phyloP scores from a whole-genome alignment of 1,140 invertebrate genomes.

The Elymnias hypermnestra region DNA sequence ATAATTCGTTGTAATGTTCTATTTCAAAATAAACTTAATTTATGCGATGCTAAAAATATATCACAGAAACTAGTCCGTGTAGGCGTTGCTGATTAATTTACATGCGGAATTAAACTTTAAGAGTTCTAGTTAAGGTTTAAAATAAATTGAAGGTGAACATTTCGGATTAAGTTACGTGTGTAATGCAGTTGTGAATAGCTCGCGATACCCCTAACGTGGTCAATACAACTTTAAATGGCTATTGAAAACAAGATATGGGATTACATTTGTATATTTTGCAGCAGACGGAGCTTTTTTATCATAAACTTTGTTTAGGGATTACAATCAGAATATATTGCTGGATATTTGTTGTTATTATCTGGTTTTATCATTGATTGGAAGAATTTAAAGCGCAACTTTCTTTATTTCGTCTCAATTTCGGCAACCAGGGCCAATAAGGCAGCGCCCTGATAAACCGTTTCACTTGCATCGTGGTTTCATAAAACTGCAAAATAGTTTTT shows the following conservation, averaged over 20 bases:
- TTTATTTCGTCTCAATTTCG: too few species aligned
- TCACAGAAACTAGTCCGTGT: background rate
- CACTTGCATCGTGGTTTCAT: too few species aligned
- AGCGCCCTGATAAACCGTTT: too few species aligned
- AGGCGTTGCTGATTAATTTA: background rate
- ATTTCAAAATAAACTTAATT: conserved; percentile 3
- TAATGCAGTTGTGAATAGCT: conserved; percentile 7
- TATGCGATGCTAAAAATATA: conserved; percentile 3
- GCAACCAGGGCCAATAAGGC: too few species aligned
- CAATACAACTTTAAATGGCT: conserved; percentile 5
- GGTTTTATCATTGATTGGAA: background rate
- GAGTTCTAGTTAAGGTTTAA: background rate
- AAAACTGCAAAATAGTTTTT: too few species aligned
- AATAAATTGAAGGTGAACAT: background rate
- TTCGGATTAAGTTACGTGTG: conserved; percentile 5
- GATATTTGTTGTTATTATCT: conserved; percentile 1
- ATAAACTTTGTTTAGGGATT: background rate
- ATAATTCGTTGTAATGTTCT: background rate
- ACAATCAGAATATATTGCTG: conserved; percentile 1
- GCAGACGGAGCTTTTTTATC: conserved; percentile 4
- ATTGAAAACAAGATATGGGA: conserved; percentile 5
- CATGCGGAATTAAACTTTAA: background rate
- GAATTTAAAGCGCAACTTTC: too few species aligned
- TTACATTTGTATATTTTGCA: conserved; percentile 4
- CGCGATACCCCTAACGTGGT: background rate